Evolutionary conservation across 2,113 vertebrate species (phyloP).

Genomic region (Corydoras sp.): DNA sequence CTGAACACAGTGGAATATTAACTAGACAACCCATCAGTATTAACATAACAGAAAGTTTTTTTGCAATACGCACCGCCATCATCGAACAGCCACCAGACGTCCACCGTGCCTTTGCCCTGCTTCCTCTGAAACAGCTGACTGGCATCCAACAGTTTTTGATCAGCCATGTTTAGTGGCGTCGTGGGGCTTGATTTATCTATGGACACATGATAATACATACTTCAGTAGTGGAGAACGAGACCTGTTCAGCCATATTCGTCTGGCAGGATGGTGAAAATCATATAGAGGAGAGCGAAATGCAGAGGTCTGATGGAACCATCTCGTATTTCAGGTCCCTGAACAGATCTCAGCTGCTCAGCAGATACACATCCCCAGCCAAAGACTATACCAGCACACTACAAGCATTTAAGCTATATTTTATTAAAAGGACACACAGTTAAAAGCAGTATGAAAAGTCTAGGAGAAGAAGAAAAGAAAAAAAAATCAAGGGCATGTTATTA

Average conservation of each 20-base stretch:
- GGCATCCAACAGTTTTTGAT: conserved; percentile 90
- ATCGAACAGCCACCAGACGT: conserved; percentile 98
- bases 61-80: conserved; percentile 78
- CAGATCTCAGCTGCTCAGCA: not conserved
- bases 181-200: conserved; percentile 75
- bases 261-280: not conserved
- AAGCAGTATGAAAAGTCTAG: not conserved
- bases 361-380: not conserved
- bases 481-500: not conserved
- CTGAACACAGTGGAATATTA: too few relatives aligned
- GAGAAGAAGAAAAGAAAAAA: not conserved
- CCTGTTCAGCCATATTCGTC: not conserved
- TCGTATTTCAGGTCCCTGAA: conserved; percentile 9
- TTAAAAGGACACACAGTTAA: not conserved
- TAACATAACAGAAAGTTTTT: too few relatives aligned
- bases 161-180: conserved; percentile 74
- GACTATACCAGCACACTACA: not conserved
- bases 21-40: too few relatives aligned
- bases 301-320: not conserved
- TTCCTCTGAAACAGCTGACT: conserved; percentile 91
- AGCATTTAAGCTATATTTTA: not conserved
- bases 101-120: conserved; percentile 93
- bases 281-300: not conserved
- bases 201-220: conserved; percentile 13
- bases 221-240: not conserved